Percentiles rank a stretch among this genome's conserved stretches.
These are phyloP conservation scores for Hystrix cristata DNA, from an alignment of 2,113 vertebrate species.

Conservation along the genomic window DNA sequence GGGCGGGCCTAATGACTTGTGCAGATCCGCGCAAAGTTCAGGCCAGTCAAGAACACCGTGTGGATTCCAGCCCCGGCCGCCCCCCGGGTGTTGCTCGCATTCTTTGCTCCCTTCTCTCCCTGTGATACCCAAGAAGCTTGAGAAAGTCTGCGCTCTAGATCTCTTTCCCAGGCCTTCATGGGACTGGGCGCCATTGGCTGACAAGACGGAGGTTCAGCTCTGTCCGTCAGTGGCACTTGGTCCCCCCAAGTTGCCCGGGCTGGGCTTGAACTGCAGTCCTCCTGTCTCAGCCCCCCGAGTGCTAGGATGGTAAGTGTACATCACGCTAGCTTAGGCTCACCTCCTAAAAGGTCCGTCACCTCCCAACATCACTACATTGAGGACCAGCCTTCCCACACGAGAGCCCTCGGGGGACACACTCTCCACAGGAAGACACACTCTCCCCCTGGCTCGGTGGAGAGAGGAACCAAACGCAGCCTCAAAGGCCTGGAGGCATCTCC, in stretches of 20 bases:
- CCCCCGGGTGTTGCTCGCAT: background rate
- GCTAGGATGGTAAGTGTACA: background rate
- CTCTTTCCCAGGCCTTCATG: constrained; percentile 70
- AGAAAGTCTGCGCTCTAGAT: constrained; percentile 40
- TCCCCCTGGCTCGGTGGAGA: too few relatives aligned
- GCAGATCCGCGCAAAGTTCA: constrained; percentile 24
- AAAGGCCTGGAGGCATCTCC: background rate
- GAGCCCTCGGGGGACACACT: too few relatives aligned
- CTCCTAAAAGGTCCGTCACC: rapidly evolving
- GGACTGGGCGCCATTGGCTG: constrained; percentile 50
- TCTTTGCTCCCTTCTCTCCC: background rate
- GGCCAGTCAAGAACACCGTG: background rate
- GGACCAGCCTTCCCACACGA: background rate
- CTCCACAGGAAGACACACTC: background rate
- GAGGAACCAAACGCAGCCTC: background rate
- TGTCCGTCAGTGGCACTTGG: background rate
- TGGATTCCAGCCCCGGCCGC: background rate
- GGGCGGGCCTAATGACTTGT: constrained; percentile 55
- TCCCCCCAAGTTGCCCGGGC: background rate
- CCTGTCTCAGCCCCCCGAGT: background rate
- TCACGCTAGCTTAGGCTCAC: background rate
- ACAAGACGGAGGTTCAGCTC: background rate
- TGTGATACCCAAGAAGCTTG: constrained; percentile 50
- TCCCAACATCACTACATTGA: rapidly evolving
- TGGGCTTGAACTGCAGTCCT: background rate